These are phyloP conservation scores for Halichondria panicea DNA, from an alignment of 37 sponge, comb jelly and placozoan species.

Conservation along the genomic window DNA sequence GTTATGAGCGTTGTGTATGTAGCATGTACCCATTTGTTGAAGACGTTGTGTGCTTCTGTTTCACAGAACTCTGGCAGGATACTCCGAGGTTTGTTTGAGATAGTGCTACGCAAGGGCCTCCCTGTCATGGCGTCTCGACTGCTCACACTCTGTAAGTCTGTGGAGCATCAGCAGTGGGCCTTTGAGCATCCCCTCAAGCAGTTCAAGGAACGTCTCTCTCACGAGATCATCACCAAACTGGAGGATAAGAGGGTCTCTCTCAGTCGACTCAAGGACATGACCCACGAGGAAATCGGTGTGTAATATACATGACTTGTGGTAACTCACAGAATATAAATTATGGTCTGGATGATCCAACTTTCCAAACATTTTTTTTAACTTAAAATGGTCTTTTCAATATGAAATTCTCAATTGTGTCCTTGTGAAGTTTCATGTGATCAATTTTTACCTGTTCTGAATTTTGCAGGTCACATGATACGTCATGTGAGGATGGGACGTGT, in stretches of 20 bases:
- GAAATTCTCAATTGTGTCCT: background rate
- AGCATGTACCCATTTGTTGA: too few species aligned
- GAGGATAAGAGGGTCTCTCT: slow-evolving; percentile 56
- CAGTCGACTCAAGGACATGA: slow-evolving; percentile 85
- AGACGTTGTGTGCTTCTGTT: too few species aligned
- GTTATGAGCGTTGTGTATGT: too few species aligned
- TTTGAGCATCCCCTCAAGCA: slow-evolving; percentile 92
- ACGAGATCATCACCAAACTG: slow-evolving; percentile 62
- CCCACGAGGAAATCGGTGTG: slow-evolving; percentile 84
- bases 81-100: slow-evolving; percentile 92
- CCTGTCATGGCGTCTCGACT: slow-evolving; percentile 66
- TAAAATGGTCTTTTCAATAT: background rate
- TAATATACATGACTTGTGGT: too few species aligned
- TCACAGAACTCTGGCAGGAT: slow-evolving; percentile 91
- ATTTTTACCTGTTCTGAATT: background rate
- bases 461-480: slow-evolving; percentile 78
- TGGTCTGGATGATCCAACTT: background rate
- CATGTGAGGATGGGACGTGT: slow-evolving; percentile 77
- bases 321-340: background rate
- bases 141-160: slow-evolving; percentile 76
- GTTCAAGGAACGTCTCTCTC: slow-evolving; percentile 63
- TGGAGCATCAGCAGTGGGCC: slow-evolving; percentile 86
- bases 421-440: background rate
- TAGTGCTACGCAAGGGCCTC: slow-evolving; percentile 76
- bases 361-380: background rate